Conservation (phyloP, 2,797 vertebrate species). For the Poecilia velifera region DNA sequence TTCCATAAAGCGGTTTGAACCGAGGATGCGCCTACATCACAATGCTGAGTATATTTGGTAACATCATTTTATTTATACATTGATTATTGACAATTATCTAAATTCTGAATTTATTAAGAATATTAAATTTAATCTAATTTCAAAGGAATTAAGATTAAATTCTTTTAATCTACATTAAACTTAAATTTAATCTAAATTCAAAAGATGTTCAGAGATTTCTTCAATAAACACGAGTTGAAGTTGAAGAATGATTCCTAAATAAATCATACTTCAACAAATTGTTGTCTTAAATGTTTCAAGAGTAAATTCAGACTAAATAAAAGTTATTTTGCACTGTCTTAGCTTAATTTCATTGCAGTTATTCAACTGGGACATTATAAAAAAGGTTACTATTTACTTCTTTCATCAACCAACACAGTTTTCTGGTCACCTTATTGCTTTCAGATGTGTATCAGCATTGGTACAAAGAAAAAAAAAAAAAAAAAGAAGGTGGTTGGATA, state of each 20-base stretch:
- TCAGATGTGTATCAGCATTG: constrained; percentile 58
- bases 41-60: not conserved
- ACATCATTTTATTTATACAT: not conserved
- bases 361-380: constrained; percentile 51
- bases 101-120: not conserved
- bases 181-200: not conserved
- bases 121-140: not conserved
- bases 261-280: not conserved
- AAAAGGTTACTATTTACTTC: constrained; percentile 41
- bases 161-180: not conserved
- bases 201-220: not conserved
- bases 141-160: not conserved
- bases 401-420: constrained; percentile 41
- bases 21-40: not conserved
- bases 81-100: not conserved
- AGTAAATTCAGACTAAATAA: constrained; percentile 1
- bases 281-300: constrained; percentile 14
- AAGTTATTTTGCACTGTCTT: not conserved
- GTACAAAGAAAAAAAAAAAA: constrained; percentile 9
- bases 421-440: constrained; percentile 52
- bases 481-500: constrained; percentile 26
- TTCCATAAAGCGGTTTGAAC: not conserved
- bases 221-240: constrained; percentile 21
- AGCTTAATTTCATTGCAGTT: constrained; percentile 5
- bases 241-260: constrained; percentile 34